Percentiles rank a stretch among this genome's conserved stretches.
These are phyloP conservation scores for Sphyrna mokarran DNA, from an alignment of 2,113 vertebrate species.

Conservation along the genomic window DNA sequence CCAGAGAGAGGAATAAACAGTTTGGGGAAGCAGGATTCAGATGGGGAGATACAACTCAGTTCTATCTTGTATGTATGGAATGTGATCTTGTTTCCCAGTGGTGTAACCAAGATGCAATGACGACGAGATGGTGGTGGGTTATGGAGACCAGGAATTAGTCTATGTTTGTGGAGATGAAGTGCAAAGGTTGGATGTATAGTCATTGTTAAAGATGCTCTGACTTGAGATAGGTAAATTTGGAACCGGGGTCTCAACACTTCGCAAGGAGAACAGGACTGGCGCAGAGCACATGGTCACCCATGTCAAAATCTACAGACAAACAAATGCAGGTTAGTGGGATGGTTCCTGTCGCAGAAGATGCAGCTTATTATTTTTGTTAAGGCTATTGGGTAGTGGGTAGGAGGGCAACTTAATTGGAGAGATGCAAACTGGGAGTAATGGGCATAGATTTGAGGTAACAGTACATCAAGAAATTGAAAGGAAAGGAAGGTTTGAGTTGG, in stretches of 20 bases:
- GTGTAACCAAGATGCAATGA: background rate
- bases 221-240: background rate
- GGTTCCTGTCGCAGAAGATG: background rate
- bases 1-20: background rate
- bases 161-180: background rate
- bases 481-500: background rate
- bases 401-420: background rate
- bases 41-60: background rate
- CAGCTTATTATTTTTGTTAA: background rate
- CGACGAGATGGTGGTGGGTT: background rate
- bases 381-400: background rate
- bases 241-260: background rate
- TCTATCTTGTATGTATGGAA: background rate
- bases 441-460: background rate
- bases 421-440: background rate
- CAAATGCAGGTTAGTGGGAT: background rate
- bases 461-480: background rate
- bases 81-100: background rate
- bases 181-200: background rate
- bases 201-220: background rate
- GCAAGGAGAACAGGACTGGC: background rate
- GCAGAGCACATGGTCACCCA: background rate
- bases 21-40: background rate
- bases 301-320: background rate
- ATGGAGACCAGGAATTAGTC: background rate